Conservation (phyloP, 2,113 vertebrate genomes). For the Piaya cayana region DNA sequence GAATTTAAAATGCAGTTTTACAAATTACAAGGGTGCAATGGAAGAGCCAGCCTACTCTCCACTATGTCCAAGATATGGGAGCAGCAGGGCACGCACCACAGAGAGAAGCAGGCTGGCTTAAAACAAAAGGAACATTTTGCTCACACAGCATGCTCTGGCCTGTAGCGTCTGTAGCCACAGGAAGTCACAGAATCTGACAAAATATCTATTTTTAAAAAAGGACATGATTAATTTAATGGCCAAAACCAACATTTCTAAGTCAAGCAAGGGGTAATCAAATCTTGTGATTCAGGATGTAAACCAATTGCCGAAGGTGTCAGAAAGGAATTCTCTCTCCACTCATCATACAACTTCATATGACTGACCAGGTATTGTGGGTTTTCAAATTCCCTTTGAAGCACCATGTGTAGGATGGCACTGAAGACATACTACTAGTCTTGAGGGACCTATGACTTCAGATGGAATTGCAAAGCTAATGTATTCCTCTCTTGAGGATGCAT, state of each 20-base stretch:
- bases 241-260: conserved; percentile 50
- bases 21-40: neutral
- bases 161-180: conserved; percentile 21
- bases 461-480: neutral
- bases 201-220: neutral
- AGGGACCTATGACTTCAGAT: neutral
- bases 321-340: conserved; percentile 29
- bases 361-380: neutral
- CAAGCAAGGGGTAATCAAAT: conserved; percentile 8
- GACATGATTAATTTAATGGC: conserved; percentile 19
- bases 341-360: neutral
- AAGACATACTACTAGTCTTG: neutral
- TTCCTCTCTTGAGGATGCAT: neutral
- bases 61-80: neutral
- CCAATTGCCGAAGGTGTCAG: neutral
- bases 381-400: neutral
- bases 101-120: neutral
- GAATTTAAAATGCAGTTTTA: neutral
- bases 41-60: neutral
- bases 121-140: conserved; percentile 57
- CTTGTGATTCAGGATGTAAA: conserved; percentile 50
- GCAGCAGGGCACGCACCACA: neutral
- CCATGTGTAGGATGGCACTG: neutral
- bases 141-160: conserved; percentile 26
- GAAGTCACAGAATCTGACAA: conserved; percentile 19